Conservation (phyloP, 2,888 invertebrate genomes). For the Leistus spinibarbis region DNA sequence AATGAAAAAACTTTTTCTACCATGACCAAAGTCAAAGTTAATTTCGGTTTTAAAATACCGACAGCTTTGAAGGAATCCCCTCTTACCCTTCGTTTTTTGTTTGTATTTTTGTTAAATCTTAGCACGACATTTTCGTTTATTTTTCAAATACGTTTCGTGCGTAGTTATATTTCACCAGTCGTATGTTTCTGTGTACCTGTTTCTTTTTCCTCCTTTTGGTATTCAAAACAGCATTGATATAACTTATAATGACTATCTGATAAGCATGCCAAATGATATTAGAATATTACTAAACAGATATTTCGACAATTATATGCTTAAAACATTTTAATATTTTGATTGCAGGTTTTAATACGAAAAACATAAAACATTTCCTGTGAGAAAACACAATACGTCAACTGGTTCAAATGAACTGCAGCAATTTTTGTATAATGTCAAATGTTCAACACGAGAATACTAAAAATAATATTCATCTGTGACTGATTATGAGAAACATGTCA, state of each 20-base stretch:
- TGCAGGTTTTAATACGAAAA: too few relatives aligned
- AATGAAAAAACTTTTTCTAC: constrained; percentile 19
- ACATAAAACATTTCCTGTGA: too few relatives aligned
- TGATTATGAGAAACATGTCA: not conserved
- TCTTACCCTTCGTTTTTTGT: not conserved
- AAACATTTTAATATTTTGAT: too few relatives aligned
- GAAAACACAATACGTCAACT: too few relatives aligned
- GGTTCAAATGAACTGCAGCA: too few relatives aligned
- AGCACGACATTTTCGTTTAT: constrained; percentile 17
- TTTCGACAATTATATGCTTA: not conserved
- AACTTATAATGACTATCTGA: not conserved
- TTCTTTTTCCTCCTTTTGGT: not conserved
- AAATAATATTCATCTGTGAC: not conserved
- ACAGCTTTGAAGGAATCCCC: constrained; percentile 2
- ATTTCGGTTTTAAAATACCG: constrained; percentile 15
- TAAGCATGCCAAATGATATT: not conserved
- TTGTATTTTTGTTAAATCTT: not conserved
- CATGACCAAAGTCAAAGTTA: constrained; percentile 16
- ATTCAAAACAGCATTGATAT: not conserved
- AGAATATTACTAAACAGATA: not conserved
- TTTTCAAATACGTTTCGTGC: constrained; percentile 6
- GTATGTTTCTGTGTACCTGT: not conserved
- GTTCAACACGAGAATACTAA: not conserved
- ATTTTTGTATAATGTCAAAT: not conserved
- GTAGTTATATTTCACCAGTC: not conserved